Percentiles rank a stretch among this genome's conserved stretches.
phyloP scores from a whole-genome alignment of 2,797 vertebrate genomes.

The Onychomys arenicola region DNA sequence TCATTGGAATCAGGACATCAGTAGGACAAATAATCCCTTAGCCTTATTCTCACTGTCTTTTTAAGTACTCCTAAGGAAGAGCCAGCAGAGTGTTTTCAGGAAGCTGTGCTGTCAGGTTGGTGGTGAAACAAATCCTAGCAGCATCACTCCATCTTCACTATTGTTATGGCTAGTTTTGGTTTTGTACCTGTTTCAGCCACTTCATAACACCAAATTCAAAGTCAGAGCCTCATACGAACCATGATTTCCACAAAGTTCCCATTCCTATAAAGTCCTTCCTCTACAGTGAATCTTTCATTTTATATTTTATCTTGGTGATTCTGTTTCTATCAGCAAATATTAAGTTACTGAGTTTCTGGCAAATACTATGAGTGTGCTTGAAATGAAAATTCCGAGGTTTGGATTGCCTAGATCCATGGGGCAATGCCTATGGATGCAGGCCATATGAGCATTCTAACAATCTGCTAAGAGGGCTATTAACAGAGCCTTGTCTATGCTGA shows the following conservation, averaged over 20 bases:
- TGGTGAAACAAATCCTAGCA: background rate
- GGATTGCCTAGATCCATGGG: background rate
- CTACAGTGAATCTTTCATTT: background rate
- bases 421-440: background rate
- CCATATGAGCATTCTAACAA: background rate
- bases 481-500: fast-evolving
- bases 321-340: background rate
- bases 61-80: background rate
- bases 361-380: background rate
- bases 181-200: background rate
- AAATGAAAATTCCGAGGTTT: background rate
- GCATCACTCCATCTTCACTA: background rate
- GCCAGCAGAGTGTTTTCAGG: fast-evolving
- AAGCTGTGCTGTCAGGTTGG: too few species aligned
- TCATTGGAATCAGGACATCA: background rate
- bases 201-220: background rate
- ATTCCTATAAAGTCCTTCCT: background rate
- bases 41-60: background rate
- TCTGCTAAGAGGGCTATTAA: background rate
- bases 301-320: background rate
- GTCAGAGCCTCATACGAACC: background rate
- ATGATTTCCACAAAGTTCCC: background rate
- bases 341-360: background rate
- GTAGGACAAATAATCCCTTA: fast-evolving
- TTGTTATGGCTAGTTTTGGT: background rate